Percentiles rank a stretch among this genome's conserved stretches.
These are phyloP conservation scores for Pristis pectinata DNA, from an alignment of 2,797 vertebrate species.

Conservation along the genomic window DNA sequence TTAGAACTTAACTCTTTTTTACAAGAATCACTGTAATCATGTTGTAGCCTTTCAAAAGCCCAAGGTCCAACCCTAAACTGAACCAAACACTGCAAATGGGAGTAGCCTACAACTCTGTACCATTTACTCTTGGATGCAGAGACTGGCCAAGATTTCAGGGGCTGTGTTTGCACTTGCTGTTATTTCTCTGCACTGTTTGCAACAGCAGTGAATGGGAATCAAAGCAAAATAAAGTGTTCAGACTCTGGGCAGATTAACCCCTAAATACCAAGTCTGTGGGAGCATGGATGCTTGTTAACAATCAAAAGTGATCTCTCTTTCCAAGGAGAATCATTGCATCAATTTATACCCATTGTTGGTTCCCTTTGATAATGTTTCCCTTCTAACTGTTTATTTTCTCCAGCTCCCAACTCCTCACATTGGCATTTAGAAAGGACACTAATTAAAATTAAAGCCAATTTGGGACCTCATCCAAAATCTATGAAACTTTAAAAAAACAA, in stretches of 20 bases:
- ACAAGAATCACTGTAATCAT: too few species aligned
- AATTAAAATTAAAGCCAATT: not conserved
- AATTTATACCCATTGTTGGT: not conserved
- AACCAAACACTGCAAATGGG: not conserved
- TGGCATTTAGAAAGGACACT: not conserved
- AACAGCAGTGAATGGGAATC: too few species aligned
- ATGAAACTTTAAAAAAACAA: too few species aligned
- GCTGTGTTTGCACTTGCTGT: not conserved
- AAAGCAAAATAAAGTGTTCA: too few species aligned
- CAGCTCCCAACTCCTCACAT: not conserved
- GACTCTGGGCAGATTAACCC: too few species aligned
- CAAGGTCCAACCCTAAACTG: not conserved
- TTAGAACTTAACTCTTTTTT: too few species aligned
- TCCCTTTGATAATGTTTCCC: not conserved
- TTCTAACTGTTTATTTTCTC: not conserved
- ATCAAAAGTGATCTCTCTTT: too few species aligned
- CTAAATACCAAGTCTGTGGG: too few species aligned
- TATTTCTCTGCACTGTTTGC: not conserved
- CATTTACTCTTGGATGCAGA: not conserved
- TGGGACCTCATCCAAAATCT: not conserved
- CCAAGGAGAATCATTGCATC: not conserved
- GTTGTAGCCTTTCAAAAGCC: not conserved
- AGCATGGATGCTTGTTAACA: too few species aligned
- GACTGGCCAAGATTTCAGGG: not conserved
- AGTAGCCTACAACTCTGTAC: not conserved